Evolutionary conservation across 92 coral and sea anemone genomes (phyloP).

Genomic region (Zoanthus sansibaricus): DNA sequence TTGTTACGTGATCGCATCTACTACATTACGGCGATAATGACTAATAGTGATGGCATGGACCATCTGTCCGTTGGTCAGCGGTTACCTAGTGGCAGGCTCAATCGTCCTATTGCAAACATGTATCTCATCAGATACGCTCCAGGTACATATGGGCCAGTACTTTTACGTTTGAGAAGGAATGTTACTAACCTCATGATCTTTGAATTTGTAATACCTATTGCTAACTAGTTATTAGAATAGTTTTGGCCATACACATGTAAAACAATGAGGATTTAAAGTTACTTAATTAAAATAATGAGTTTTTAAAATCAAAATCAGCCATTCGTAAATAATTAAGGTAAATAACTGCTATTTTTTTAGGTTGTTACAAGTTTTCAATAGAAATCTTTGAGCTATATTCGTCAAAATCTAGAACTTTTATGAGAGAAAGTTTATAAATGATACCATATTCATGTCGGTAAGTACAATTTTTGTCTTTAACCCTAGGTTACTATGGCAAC

Average conservation of each 20-base stretch:
- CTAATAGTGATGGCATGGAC: conserved; percentile 53
- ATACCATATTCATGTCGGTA: neutral
- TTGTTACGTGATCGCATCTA: conserved; percentile 54
- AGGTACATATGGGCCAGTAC: conserved; percentile 16
- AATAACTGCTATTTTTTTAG: too few relatives aligned
- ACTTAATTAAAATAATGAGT: neutral
- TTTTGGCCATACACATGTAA: neutral
- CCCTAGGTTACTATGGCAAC: conserved; percentile 33
- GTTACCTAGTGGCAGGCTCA: conserved; percentile 62
- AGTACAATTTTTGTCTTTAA: neutral
- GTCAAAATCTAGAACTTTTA: too few relatives aligned
- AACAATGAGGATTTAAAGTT: neutral
- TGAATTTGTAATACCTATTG: too few relatives aligned
- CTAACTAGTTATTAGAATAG: neutral
- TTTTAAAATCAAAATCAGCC: too few relatives aligned
- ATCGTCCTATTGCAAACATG: conserved; percentile 66
- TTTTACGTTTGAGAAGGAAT: too few relatives aligned
- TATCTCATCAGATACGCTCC: conserved; percentile 58
- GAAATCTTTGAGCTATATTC: too few relatives aligned
- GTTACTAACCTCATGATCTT: too few relatives aligned
- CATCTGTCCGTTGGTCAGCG: conserved; percentile 69
- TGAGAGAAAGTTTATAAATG: too few relatives aligned
- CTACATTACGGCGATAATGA: conserved; percentile 61
- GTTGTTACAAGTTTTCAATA: too few relatives aligned
- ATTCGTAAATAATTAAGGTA: too few relatives aligned